Evolutionary conservation across 2,888 invertebrate genomes (phyloP).

Genomic region (Habroteleia sp.): DNA sequence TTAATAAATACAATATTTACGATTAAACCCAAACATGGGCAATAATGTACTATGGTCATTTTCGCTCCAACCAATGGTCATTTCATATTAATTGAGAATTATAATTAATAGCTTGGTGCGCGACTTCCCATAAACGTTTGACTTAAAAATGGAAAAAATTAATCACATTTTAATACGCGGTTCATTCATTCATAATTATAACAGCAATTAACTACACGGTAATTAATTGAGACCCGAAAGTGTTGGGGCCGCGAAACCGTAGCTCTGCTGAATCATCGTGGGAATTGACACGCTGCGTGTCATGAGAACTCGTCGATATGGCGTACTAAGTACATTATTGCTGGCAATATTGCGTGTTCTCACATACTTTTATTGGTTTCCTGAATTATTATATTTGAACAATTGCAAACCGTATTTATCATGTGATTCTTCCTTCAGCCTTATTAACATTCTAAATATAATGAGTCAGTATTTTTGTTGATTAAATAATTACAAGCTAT

Average conservation of each 20-base stretch:
- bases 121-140: conserved; percentile 14
- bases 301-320: conserved; percentile 35
- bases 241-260: conserved; percentile 68
- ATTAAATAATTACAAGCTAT: too few relatives aligned
- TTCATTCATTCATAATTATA: conserved; percentile 69
- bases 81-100: conserved; percentile 53
- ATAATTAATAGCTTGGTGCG: conserved; percentile 58
- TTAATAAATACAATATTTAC: conserved; percentile 45
- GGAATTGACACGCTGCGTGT: conserved; percentile 57
- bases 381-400: conserved; percentile 45
- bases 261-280: conserved; percentile 55
- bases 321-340: conserved; percentile 21
- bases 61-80: conserved; percentile 30
- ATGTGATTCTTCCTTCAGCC: conserved; percentile 20
- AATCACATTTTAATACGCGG: conserved; percentile 59
- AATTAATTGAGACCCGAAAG: conserved; percentile 73
- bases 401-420: conserved; percentile 29
- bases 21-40: conserved; percentile 26
- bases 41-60: conserved; percentile 6
- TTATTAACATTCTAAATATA: conserved; percentile 51
- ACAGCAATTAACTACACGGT: conserved; percentile 70
- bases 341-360: conserved; percentile 36
- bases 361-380: conserved; percentile 8
- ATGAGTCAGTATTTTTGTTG: conserved; percentile 5
- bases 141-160: conserved; percentile 30